Conservation (phyloP, 1,140 invertebrate genomes). For the Cecropterus lyciades region DNA sequence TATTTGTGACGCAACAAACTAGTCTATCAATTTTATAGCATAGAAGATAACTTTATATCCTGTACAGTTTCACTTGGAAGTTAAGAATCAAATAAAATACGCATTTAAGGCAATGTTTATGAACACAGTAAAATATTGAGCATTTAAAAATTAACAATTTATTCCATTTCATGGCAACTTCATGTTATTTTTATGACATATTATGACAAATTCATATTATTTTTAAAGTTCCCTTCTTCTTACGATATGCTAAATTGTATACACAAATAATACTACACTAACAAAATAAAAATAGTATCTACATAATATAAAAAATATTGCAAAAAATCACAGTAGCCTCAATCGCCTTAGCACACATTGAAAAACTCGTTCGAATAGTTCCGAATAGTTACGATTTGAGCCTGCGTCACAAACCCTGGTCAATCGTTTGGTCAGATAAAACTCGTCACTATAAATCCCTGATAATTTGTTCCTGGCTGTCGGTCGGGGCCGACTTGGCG, state of each 20-base stretch:
- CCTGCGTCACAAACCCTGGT: neutral
- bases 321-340: conserved; percentile 24
- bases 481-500: conserved; percentile 48
- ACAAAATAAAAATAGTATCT: neutral
- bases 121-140: neutral
- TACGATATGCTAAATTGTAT: neutral
- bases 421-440: neutral
- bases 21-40: too few relatives aligned
- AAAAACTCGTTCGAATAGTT: neutral
- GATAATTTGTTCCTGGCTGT: conserved; percentile 73
- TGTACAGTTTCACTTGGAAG: too few relatives aligned
- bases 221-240: neutral
- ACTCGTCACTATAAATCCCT: conserved; percentile 32
- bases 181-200: too few relatives aligned
- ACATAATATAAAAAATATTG: conserved; percentile 26
- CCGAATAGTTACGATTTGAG: neutral
- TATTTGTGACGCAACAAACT: too few relatives aligned
- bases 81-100: too few relatives aligned
- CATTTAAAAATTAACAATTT: neutral
- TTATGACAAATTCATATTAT: neutral
- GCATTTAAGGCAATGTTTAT: too few relatives aligned
- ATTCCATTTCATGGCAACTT: conserved; percentile 1
- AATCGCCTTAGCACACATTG: neutral
- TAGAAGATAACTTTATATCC: too few relatives aligned
- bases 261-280: conserved; percentile 1